These are phyloP conservation scores for Mythimna pallens DNA, from an alignment of 2,888 invertebrate genomes.

Conservation along the genomic window DNA sequence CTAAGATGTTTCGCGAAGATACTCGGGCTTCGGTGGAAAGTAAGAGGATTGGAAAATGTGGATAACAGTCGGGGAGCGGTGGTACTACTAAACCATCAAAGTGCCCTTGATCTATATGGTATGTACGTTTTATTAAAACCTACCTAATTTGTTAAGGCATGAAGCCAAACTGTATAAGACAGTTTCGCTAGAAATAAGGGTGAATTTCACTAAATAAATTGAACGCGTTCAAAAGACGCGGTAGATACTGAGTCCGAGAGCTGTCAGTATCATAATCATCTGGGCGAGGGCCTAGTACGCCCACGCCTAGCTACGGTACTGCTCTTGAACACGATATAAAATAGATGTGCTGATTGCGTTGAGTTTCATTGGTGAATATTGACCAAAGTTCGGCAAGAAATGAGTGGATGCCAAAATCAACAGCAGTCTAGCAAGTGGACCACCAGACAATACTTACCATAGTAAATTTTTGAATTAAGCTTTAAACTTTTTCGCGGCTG, in stretches of 20 bases:
- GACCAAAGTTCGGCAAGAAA: not conserved
- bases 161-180: not conserved
- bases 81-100: conserved; percentile 97
- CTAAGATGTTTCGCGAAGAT: conserved; percentile 90
- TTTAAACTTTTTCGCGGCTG: not conserved
- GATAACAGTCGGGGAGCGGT: conserved; percentile 94
- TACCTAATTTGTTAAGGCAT: not conserved
- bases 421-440: no score
- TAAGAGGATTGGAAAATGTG: conserved; percentile 95
- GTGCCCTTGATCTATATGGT: conserved; percentile 96
- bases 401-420: no score
- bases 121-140: conserved; percentile 71
- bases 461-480: no score
- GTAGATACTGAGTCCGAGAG: not conserved
- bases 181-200: not conserved
- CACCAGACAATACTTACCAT: no score
- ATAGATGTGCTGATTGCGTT: not conserved
- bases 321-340: not conserved
- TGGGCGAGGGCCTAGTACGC: no score
- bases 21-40: conserved; percentile 93
- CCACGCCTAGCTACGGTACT: no score
- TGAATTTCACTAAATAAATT: not conserved
- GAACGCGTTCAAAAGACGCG: not conserved
- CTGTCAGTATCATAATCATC: not conserved
- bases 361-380: not conserved